These are phyloP conservation scores for Pachypsylla venusta DNA, from an alignment of 1,140 invertebrate species.

Conservation along the genomic window DNA sequence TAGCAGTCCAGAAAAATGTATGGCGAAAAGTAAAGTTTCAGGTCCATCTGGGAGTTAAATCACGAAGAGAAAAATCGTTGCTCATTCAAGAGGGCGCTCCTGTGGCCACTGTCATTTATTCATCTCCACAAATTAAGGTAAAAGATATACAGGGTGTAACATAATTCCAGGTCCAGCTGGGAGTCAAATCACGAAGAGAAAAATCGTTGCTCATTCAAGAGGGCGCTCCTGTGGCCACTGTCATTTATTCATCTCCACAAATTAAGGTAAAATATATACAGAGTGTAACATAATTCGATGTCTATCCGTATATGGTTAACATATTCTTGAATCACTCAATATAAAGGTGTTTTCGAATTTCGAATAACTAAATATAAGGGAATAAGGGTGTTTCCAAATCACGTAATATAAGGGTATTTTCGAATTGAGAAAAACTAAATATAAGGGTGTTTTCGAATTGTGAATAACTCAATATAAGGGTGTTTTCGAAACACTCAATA, in stretches of 20 bases:
- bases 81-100: slow-evolving; percentile 37
- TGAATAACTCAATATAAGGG: too few relatives aligned
- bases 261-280: slow-evolving; percentile 28
- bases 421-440: too few relatives aligned
- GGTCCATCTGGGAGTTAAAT: slow-evolving; percentile 31
- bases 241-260: slow-evolving; percentile 34
- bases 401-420: too few relatives aligned
- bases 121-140: slow-evolving; percentile 33
- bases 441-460: too few relatives aligned
- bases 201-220: slow-evolving; percentile 36
- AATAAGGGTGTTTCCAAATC: too few relatives aligned
- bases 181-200: slow-evolving; percentile 21
- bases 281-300: neutral
- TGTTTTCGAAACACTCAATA: too few relatives aligned
- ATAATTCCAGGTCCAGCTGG: slow-evolving; percentile 31
- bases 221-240: slow-evolving; percentile 33
- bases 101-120: slow-evolving; percentile 35
- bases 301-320: neutral
- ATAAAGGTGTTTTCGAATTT: too few relatives aligned
- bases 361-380: too few relatives aligned
- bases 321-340: neutral
- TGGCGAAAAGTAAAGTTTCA: slow-evolving; percentile 31
- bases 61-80: slow-evolving; percentile 27
- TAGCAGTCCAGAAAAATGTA: slow-evolving; percentile 23
- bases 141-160: neutral